Conservation (phyloP, 2,113 vertebrate species). For the Terrapene triunguis region DNA sequence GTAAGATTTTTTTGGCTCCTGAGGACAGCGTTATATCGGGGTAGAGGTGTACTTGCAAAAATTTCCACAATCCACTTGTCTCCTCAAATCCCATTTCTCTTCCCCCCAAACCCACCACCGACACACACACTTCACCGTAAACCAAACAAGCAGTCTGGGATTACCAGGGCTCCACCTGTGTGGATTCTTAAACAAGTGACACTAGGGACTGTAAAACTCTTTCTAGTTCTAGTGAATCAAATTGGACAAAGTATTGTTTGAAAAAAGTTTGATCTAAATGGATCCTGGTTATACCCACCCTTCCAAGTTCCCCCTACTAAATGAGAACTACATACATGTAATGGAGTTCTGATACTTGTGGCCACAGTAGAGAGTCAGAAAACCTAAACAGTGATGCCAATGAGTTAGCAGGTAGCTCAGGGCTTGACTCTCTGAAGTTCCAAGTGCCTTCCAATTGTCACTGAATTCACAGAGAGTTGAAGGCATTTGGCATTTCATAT, state of each 20-base stretch:
- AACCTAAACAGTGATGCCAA: fast-evolving
- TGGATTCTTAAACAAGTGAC: background rate
- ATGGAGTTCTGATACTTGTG: background rate
- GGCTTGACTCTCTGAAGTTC: fast-evolving
- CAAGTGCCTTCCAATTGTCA: background rate
- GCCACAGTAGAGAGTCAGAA: background rate
- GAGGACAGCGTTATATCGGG: too few species aligned
- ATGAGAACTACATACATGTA: background rate
- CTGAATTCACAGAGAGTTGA: background rate
- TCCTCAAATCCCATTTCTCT: background rate
- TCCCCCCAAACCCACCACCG: background rate
- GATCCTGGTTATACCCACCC: background rate
- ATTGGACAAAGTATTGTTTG: background rate
- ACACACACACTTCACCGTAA: background rate
- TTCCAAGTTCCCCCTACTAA: background rate
- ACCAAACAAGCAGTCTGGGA: background rate
- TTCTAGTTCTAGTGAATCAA: background rate
- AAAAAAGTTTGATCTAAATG: background rate
- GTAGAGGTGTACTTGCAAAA: background rate
- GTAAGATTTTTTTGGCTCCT: too few species aligned
- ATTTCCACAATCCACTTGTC: background rate
- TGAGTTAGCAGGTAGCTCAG: background rate
- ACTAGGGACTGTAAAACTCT: fast-evolving
- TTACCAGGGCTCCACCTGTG: background rate
- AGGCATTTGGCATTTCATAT: background rate